Evolutionary conservation across 2,113 vertebrate genomes (phyloP), one percentile per base, ranked within the genome.

Genomic region (Rhynchomys soricoides): DNA sequence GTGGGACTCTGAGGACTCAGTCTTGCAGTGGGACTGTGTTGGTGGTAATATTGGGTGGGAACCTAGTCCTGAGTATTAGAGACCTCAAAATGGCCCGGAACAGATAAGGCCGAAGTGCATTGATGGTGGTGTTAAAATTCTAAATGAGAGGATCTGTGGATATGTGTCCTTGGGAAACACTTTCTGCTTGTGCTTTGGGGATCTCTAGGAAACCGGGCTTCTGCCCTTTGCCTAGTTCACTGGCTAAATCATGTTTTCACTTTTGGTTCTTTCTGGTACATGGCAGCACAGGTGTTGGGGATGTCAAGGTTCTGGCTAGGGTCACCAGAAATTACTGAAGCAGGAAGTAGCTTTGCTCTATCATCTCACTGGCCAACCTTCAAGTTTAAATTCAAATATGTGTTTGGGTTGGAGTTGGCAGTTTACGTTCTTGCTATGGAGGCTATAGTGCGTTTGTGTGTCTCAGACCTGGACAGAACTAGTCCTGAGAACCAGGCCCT

Each of bases 151-250:
- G 22, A 6, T 82, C 40, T 19, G 10, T 45, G 57, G 83, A 48
- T 34, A 22, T 9, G 2, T 52, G 26, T 26, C 3, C 34, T n/a
- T 8, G 15, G 43, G 31, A 57, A 37, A 21, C 70, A 17, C 2
- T 87, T 31, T 26, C 50, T 12, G 24, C 48, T 34, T 4, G 2
- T 3, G 21, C 45, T 13, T 73, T 11, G 8, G 3, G 37, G 34
- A 26, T 4, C 22, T 7, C n/a, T 7, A 7, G 16, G 43, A 62
- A 52, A 5, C 81, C 21, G 1, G 77, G 34, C 5, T 31, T 66
- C 1, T 0, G 31, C 43, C 5, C 12, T 26, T 50, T 70, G 26
- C 3, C 17, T 0, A 19, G 34, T 21, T 64, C 3, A 0, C 4
- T 37, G 57, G 40, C 3, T 13, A 3, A 37, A 59, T 43, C 24